phyloP scores from a whole-genome alignment of 2,888 invertebrate genomes.

The Eupithecia abbreviata region DNA sequence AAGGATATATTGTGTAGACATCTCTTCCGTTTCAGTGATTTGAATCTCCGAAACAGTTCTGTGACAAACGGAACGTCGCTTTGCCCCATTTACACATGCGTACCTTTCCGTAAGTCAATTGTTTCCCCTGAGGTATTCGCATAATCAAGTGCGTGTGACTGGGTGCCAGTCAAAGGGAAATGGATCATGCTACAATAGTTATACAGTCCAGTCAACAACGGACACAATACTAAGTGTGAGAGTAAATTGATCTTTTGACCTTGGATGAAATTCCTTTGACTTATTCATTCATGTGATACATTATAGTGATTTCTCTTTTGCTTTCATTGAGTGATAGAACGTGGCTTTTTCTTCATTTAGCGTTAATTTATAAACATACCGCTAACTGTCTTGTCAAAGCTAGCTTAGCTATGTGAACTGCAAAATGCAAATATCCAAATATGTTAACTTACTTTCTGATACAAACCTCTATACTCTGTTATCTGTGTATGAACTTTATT shows the following conservation, averaged over 20 bases:
- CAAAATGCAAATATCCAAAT: background rate
- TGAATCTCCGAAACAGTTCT: constrained; percentile 27
- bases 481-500: background rate
- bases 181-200: constrained; percentile 2
- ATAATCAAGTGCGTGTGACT: constrained; percentile 10
- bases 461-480: background rate
- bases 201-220: constrained; percentile 1
- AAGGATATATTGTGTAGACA: constrained; percentile 4
- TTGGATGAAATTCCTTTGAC: constrained; percentile 15
- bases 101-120: constrained; percentile 17
- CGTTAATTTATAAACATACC: background rate
- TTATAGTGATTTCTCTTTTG: constrained; percentile 21
- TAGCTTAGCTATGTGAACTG: too few species aligned
- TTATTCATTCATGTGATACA: constrained; percentile 17
- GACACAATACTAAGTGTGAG: background rate
- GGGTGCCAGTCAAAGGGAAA: constrained; percentile 7
- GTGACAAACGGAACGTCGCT: constrained; percentile 15
- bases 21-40: constrained; percentile 35
- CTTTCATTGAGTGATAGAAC: constrained; percentile 7
- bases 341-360: background rate
- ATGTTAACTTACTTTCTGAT: background rate
- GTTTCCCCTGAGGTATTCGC: constrained; percentile 9
- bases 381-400: background rate
- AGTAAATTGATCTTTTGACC: constrained; percentile 23
- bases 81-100: constrained; percentile 22